phyloP scores from a whole-genome alignment of 2,113 vertebrate genomes.

The Microtus ochrogaster region DNA sequence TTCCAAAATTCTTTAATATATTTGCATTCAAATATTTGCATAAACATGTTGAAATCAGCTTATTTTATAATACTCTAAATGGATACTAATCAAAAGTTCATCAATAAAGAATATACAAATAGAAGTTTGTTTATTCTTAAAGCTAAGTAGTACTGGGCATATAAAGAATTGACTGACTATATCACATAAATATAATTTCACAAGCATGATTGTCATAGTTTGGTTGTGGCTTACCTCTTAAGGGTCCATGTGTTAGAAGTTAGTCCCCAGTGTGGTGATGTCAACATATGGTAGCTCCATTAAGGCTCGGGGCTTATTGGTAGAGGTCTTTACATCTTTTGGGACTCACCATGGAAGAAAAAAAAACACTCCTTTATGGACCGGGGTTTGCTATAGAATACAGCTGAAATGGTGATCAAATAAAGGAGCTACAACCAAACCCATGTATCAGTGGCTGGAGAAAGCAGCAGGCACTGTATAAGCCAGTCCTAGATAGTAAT shows the following conservation, averaged over 20 bases:
- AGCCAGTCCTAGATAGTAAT: neutral
- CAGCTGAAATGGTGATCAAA: neutral
- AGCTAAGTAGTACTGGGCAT: neutral
- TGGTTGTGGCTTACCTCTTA: neutral
- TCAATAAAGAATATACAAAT: neutral
- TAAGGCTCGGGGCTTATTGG: neutral
- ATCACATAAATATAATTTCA: neutral
- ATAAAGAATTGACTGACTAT: neutral
- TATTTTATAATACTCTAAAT: neutral
- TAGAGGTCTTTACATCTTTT: neutral
- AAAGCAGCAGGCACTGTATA: neutral
- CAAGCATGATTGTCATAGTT: neutral
- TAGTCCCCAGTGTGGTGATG: neutral
- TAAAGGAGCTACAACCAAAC: neutral
- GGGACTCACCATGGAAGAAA: neutral
- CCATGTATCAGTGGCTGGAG: neutral
- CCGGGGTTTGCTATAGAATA: no score
- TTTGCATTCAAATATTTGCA: neutral
- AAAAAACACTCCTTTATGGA: neutral
- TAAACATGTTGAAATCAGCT: neutral
- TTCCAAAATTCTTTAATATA: neutral
- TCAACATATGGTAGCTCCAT: neutral
- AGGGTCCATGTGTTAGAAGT: neutral
- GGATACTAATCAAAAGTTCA: neutral
- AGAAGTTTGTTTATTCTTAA: neutral